phyloP scores from a whole-genome alignment of 1,140 invertebrate species.

The Meloidogyne chitwoodi region DNA sequence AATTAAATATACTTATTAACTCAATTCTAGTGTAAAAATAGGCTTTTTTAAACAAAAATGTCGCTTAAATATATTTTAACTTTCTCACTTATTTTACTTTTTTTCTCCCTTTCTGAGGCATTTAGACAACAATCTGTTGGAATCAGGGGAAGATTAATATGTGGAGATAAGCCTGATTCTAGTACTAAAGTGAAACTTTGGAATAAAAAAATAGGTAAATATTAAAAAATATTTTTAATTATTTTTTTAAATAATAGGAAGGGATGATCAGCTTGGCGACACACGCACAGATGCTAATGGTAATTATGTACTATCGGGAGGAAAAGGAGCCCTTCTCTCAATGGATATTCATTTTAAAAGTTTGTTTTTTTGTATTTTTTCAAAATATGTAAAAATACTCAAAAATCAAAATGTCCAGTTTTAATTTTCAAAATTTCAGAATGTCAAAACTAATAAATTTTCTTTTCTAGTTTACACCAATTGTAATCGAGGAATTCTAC shows the following conservation, averaged over 20 bases:
- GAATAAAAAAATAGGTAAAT: constrained; percentile 43
- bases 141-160: constrained; percentile 34
- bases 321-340: constrained; percentile 31
- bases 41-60: neutral
- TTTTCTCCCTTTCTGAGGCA: neutral
- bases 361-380: constrained; percentile 25
- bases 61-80: neutral
- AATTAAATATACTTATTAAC: no score
- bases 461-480: constrained; percentile 33
- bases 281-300: constrained; percentile 41
- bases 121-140: constrained; percentile 43
- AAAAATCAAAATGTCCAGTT: no score
- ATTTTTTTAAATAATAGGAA: constrained; percentile 26
- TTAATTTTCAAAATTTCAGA: no score
- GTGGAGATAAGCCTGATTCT: constrained; percentile 34
- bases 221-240: neutral
- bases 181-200: constrained; percentile 41
- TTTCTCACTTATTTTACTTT: neutral
- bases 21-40: no score
- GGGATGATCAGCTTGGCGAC: constrained; percentile 43
- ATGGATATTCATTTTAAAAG: constrained; percentile 48
- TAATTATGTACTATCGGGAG: constrained; percentile 34
- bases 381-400: no score
- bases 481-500: constrained; percentile 37
- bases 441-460: no score